Conservation (phyloP, 2,797 vertebrate genomes). For the Xyrichtys novacula region DNA sequence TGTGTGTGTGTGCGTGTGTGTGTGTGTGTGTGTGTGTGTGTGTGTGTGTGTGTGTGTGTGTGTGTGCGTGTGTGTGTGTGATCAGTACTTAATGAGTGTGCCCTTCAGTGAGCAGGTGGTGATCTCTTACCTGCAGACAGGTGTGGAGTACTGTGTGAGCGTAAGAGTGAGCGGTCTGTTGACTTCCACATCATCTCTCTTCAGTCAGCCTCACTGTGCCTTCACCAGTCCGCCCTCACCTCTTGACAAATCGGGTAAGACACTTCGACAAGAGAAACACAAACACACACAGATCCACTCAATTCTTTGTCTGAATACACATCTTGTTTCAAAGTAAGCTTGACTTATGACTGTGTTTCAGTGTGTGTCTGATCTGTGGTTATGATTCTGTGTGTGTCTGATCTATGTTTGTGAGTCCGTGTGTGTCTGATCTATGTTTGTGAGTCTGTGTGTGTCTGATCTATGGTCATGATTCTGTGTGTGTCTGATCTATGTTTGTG, state of each 20-base stretch:
- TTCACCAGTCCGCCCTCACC: conserved; percentile 67
- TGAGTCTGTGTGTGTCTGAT: too few relatives aligned
- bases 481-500: too few relatives aligned
- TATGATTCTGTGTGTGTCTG: too few relatives aligned
- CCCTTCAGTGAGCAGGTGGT: conserved; percentile 39
- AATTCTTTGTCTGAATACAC: too few relatives aligned
- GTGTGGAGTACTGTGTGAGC: conserved; percentile 77
- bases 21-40: too few relatives aligned
- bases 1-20: too few relatives aligned
- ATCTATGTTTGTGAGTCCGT: too few relatives aligned
- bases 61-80: conserved; percentile 7
- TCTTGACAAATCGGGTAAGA: neutral
- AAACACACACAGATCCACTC: neutral
- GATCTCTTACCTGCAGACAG: conserved; percentile 73
- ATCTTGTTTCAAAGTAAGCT: too few relatives aligned
- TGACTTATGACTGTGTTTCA: too few relatives aligned
- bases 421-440: too few relatives aligned
- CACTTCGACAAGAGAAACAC: neutral
- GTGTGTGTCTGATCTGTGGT: too few relatives aligned
- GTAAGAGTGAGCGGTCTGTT: conserved; percentile 16
- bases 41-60: conserved; percentile 2
- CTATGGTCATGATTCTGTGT: too few relatives aligned
- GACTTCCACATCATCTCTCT: neutral
- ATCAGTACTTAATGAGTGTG: conserved; percentile 65
- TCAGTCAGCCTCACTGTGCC: conserved; percentile 59